phyloP scores from a whole-genome alignment of 2,888 invertebrate species.

The Sabatieria punctata region DNA sequence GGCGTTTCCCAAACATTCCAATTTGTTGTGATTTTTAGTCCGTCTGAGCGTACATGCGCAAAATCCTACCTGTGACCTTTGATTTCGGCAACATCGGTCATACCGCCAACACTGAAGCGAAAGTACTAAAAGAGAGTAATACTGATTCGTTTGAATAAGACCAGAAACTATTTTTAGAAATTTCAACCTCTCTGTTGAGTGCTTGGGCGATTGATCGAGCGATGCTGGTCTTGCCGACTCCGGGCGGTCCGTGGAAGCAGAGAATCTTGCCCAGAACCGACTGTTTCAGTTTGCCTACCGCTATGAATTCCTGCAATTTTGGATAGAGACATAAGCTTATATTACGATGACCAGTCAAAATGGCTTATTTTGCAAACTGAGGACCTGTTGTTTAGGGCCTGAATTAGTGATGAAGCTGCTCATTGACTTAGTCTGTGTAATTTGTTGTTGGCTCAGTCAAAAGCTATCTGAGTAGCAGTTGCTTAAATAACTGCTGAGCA shows the following conservation, averaged over 20 bases:
- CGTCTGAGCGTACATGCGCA: neutral
- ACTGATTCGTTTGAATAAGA: too few relatives aligned
- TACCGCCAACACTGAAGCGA: slow-evolving; percentile 95
- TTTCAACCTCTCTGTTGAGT: slow-evolving; percentile 67
- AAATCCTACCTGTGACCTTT: slow-evolving; percentile 64
- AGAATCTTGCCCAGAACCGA: slow-evolving; percentile 93
- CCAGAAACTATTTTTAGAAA: neutral
- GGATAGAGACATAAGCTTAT: too few relatives aligned
- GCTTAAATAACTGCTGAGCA: too few relatives aligned
- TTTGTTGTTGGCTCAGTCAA: too few relatives aligned
- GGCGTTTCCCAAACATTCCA: too few relatives aligned
- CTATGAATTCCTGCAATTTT: slow-evolving; percentile 65
- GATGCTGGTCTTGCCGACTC: slow-evolving; percentile 93
- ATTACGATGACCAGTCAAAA: slow-evolving; percentile 4
- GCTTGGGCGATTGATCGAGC: slow-evolving; percentile 86
- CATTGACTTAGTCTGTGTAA: too few relatives aligned
- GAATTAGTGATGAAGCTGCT: too few relatives aligned
- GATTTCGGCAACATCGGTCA: slow-evolving; percentile 99
- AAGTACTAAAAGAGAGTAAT: slow-evolving; percentile 57
- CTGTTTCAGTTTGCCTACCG: slow-evolving; percentile 76
- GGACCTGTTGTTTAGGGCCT: neutral
- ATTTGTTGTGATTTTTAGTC: neutral
- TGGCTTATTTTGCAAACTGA: slow-evolving; percentile 2
- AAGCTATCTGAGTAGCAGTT: too few relatives aligned
- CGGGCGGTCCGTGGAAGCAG: slow-evolving; percentile 96